These are phyloP conservation scores for Myotis davidii DNA, from an alignment of 2,113 vertebrate species.

Conservation along the genomic window DNA sequence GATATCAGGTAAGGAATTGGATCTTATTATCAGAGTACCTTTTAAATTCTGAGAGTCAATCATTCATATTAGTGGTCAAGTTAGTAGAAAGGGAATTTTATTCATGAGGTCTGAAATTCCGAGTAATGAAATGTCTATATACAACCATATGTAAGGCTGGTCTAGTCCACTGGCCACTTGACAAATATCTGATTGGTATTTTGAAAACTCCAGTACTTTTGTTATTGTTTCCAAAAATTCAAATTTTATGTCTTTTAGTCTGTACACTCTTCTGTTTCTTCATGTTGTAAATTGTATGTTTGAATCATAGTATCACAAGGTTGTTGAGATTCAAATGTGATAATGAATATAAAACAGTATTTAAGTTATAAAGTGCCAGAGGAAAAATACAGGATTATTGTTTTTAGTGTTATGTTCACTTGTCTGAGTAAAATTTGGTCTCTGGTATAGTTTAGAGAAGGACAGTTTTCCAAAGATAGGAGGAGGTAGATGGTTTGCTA, in stretches of 20 bases:
- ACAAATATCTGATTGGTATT: background rate
- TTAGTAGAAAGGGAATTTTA: constrained; percentile 10
- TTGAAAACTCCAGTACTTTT: background rate
- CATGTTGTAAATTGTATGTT: background rate
- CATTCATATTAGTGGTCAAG: background rate
- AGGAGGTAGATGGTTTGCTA: background rate
- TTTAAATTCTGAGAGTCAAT: constrained; percentile 9
- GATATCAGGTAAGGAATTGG: background rate
- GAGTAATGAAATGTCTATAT: background rate
- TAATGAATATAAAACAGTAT: background rate
- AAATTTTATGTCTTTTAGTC: background rate
- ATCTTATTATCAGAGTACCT: background rate
- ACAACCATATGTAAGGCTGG: background rate
- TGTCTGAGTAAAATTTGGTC: background rate
- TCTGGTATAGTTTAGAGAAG: constrained; percentile 2
- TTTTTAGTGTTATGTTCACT: background rate
- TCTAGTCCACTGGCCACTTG: background rate
- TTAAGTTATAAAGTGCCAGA: constrained; percentile 11
- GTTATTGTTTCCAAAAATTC: constrained; percentile 8
- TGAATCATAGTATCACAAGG: background rate
- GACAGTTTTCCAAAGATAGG: background rate
- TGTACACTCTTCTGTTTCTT: background rate
- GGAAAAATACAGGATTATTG: constrained; percentile 10
- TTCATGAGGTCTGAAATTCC: background rate
- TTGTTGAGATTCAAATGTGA: constrained; percentile 19